A percentile compares a stretch with the other conserved stretches of the same genome.
Conservation (phyloP, 1,140 invertebrate genomes). For the Drosophila seguyi region DNA sequence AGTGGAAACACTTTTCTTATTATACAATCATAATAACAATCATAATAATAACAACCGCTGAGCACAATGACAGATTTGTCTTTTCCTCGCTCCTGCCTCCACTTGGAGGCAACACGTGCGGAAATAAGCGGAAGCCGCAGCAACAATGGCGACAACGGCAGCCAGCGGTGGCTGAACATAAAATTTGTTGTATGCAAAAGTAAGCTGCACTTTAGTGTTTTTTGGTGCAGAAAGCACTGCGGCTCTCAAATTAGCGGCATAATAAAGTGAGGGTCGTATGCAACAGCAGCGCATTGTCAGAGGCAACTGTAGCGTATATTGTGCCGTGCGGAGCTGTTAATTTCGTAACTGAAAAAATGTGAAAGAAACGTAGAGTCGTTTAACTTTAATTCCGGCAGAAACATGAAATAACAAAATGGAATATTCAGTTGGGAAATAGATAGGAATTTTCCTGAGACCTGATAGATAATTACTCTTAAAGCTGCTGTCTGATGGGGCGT, state of each 20-base stretch:
- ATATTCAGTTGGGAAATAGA: not conserved
- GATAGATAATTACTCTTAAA: not conserved
- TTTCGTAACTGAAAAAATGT: slow-evolving; percentile 4
- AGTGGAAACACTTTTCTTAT: slow-evolving; percentile 65
- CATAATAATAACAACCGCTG: slow-evolving; percentile 52
- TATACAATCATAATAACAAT: slow-evolving; percentile 69
- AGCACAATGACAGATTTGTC: slow-evolving; percentile 70
- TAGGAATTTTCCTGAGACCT: not conserved
- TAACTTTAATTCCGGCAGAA: not conserved
- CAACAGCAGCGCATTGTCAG: slow-evolving; percentile 8
- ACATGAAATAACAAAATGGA: not conserved
- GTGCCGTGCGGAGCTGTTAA: slow-evolving; percentile 1
- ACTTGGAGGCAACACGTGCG: slow-evolving; percentile 59
- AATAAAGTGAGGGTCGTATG: slow-evolving; percentile 52
- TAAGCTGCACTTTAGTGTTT: slow-evolving; percentile 73
- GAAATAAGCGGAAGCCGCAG: slow-evolving; percentile 41
- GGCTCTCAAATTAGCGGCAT: slow-evolving; percentile 69
- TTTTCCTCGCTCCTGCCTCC: slow-evolving; percentile 31
- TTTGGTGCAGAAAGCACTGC: slow-evolving; percentile 67
- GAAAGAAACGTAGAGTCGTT: not conserved
- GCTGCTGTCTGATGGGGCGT: not conserved
- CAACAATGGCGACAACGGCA: slow-evolving; percentile 27
- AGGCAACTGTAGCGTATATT: slow-evolving; percentile 14
- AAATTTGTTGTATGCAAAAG: slow-evolving; percentile 67
- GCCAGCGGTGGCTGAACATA: slow-evolving; percentile 35